phyloP scores from a whole-genome alignment of 2,113 vertebrate genomes.

The Aramus guarauna region DNA sequence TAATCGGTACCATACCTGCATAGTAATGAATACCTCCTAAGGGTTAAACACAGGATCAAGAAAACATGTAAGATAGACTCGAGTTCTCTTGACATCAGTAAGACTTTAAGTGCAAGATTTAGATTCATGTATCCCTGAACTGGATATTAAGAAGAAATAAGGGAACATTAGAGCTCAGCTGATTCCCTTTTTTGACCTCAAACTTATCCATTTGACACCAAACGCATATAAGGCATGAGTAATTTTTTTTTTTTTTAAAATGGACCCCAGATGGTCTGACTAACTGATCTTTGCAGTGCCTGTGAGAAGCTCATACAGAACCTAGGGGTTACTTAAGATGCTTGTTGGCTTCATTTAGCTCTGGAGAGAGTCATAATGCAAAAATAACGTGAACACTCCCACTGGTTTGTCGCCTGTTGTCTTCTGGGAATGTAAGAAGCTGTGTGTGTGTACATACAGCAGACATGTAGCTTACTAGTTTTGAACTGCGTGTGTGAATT shows the following conservation, averaged over 20 bases:
- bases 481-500: not conserved
- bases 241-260: not conserved
- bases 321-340: not conserved
- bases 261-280: not conserved
- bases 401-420: not conserved
- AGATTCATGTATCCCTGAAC: not conserved
- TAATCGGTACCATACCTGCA: not conserved
- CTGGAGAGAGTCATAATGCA: not conserved
- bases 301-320: not conserved
- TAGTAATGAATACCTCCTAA: not conserved
- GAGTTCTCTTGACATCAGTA: not conserved
- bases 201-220: not conserved
- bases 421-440: not conserved
- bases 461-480: not conserved
- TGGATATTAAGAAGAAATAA: not conserved
- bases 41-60: not conserved
- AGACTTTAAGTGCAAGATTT: not conserved
- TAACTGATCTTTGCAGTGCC: not conserved
- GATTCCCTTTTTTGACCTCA: not conserved
- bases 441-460: not conserved
- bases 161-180: not conserved
- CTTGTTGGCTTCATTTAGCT: not conserved
- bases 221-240: not conserved
- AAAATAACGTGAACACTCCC: not conserved
- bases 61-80: not conserved